These are phyloP conservation scores for Leptothorax acervorum DNA, from an alignment of 2,888 invertebrate genomes.

Conservation along the genomic window DNA sequence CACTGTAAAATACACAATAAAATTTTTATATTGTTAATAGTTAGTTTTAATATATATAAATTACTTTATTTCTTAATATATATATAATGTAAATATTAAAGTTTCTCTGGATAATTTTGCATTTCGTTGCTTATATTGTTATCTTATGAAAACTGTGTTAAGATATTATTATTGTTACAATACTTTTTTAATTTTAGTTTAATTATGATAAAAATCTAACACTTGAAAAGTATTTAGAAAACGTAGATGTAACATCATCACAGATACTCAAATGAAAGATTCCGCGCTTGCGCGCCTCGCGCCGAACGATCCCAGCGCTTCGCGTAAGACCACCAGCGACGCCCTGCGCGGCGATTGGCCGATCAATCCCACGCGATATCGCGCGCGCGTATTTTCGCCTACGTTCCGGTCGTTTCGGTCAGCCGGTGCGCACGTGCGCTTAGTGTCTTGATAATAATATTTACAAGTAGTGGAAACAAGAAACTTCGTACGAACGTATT, in stretches of 20 bases:
- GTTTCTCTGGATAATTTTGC: neutral
- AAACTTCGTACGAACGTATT: slow-evolving; percentile 21
- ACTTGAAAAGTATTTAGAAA: neutral
- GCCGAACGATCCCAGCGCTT: too few relatives aligned
- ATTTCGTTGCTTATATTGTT: neutral
- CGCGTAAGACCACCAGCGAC: too few relatives aligned
- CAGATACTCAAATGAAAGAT: neutral
- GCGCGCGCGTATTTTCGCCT: too few relatives aligned
- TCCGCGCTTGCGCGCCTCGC: too few relatives aligned
- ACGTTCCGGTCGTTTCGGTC: too few relatives aligned
- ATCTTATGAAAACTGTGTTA: neutral
- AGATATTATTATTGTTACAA: neutral
- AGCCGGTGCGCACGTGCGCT: too few relatives aligned
- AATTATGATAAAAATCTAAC: neutral
- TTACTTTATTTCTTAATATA: neutral
- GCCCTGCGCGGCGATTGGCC: too few relatives aligned
- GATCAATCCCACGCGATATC: too few relatives aligned
- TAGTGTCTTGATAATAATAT: slow-evolving; percentile 61
- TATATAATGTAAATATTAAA: neutral
- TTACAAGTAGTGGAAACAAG: slow-evolving; percentile 55
- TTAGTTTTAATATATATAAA: neutral
- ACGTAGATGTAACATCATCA: neutral
- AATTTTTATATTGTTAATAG: neutral
- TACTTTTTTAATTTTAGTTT: neutral
- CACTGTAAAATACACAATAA: neutral